Conservation (phyloP, 2,888 invertebrate genomes). For the Dicyrtomina minuta region DNA sequence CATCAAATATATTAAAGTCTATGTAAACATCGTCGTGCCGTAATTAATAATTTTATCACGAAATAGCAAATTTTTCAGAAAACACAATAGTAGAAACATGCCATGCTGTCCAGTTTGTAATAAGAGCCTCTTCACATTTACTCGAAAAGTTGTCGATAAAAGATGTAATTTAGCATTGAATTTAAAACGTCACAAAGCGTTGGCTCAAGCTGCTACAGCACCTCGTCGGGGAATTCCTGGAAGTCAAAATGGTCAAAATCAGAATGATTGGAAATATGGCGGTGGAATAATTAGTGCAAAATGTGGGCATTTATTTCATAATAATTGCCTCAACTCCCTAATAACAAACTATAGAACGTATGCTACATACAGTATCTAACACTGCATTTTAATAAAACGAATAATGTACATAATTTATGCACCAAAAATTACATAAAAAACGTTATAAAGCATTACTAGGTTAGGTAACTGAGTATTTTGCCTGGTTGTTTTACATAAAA, state of each 20-base stretch:
- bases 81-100: too few species aligned
- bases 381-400: too few species aligned
- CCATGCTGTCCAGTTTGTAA: slow-evolving; percentile 29
- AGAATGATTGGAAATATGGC: too few species aligned
- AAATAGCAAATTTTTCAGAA: too few species aligned
- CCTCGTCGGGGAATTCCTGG: background rate
- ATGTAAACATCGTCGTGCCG: too few species aligned
- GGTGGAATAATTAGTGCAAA: slow-evolving; percentile 9
- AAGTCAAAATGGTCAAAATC: background rate
- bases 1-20: too few species aligned
- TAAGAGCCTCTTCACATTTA: slow-evolving; percentile 18
- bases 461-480: too few species aligned
- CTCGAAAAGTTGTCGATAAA: background rate
- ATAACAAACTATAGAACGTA: slow-evolving; percentile 26
- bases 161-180: slow-evolving; percentile 6
- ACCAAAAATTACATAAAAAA: too few species aligned
- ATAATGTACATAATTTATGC: too few species aligned
- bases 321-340: slow-evolving; percentile 13
- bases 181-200: slow-evolving; percentile 12
- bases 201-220: background rate
- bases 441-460: too few species aligned
- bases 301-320: slow-evolving; percentile 29
- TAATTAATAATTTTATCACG: too few species aligned
- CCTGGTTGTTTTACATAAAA: background rate
- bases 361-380: background rate